Percentiles rank a stretch among this genome's conserved stretches.
phyloP scores from a whole-genome alignment of 2,797 vertebrate genomes.

The Sus cebifrons region DNA sequence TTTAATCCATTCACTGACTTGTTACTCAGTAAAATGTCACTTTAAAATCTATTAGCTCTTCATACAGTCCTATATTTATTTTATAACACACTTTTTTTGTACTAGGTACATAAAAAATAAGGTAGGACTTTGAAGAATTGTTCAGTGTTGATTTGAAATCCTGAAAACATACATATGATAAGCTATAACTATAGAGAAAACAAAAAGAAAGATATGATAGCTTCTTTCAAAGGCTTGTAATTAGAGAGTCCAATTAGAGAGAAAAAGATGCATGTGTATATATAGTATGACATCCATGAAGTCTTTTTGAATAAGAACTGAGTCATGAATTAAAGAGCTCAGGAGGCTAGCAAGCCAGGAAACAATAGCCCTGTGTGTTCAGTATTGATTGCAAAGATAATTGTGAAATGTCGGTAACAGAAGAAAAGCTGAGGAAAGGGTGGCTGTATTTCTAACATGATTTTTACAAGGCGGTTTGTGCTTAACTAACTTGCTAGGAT shows the following conservation, averaged over 20 bases:
- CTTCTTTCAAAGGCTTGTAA: constrained; percentile 39
- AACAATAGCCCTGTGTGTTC: constrained; percentile 46
- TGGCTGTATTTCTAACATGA: constrained; percentile 56
- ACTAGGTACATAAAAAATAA: constrained; percentile 26
- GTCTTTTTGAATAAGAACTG: constrained; percentile 26
- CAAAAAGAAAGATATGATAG: not conserved
- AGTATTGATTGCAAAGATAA: constrained; percentile 60
- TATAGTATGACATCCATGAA: not conserved
- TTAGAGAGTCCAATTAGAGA: constrained; percentile 58
- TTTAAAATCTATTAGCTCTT: constrained; percentile 66
- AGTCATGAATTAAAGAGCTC: constrained; percentile 22
- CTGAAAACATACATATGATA: not conserved
- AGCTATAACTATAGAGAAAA: constrained; percentile 25
- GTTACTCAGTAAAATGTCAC: constrained; percentile 48
- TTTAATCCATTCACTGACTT: constrained; percentile 67
- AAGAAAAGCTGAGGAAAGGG: constrained; percentile 45
- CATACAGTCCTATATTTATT: constrained; percentile 37
- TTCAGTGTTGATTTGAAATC: not conserved
- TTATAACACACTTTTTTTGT: not conserved
- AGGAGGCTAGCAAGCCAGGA: not conserved
- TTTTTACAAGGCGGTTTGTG: constrained; percentile 72
- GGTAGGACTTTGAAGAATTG: not conserved
- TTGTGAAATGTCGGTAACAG: constrained; percentile 54
- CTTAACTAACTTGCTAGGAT: constrained; percentile 80
- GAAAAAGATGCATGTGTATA: not conserved